These are phyloP conservation scores for Listronotus oregonensis DNA, from an alignment of 1,140 invertebrate genomes.

Conservation along the genomic window DNA sequence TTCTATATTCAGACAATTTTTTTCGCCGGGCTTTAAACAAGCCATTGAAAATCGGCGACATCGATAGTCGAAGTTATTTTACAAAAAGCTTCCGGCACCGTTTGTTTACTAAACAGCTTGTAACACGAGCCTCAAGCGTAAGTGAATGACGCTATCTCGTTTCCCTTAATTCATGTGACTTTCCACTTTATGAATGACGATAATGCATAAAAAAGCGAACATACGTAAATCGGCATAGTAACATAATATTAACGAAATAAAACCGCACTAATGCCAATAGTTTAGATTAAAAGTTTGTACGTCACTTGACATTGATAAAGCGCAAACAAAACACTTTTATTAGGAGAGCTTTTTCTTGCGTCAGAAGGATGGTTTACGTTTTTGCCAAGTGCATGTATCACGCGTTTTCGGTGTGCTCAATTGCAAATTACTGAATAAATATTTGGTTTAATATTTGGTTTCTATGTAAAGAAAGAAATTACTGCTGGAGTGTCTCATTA, in stretches of 20 bases:
- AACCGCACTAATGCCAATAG: no score
- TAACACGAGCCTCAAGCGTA: slow-evolving; percentile 2
- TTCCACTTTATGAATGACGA: slow-evolving; percentile 20
- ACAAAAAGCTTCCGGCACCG: background rate
- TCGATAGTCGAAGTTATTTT: background rate
- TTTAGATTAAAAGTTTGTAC: no score
- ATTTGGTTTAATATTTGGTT: no score
- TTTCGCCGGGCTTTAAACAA: background rate
- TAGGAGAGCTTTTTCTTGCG: no score
- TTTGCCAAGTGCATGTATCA: no score
- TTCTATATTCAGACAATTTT: background rate
- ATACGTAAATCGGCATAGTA: slow-evolving; percentile 21
- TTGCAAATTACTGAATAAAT: no score
- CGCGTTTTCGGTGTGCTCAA: no score
- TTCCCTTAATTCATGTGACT: background rate
- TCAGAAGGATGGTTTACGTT: no score
- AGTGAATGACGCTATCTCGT: slow-evolving; percentile 14
- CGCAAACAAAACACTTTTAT: no score
- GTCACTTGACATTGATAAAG: no score
- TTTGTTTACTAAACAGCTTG: slow-evolving; percentile 5
- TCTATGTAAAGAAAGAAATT: no score
- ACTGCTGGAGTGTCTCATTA: no score
- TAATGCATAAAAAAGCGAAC: slow-evolving; percentile 8
- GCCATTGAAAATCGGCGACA: background rate
- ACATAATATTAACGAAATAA: slow-evolving; percentile 6